Evolutionary conservation across 2,797 vertebrate species (phyloP), one percentile per base, ranked within the genome.

Genomic region (Cossypha polioptera): DNA sequence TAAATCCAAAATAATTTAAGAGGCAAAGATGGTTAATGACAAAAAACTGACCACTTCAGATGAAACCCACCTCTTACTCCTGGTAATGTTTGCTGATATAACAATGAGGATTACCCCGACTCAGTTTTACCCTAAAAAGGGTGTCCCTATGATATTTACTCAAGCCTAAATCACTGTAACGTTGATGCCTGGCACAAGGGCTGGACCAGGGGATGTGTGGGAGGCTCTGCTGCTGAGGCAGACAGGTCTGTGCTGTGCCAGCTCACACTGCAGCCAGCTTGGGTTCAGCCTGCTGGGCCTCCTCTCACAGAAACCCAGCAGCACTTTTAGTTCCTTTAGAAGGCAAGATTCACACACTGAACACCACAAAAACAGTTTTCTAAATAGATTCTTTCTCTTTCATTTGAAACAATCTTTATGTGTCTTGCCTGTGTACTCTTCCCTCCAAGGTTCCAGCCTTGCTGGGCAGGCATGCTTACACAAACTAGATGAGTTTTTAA

Each of bases 161-260:
- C 21, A 12, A 66, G 31, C 9, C 19, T 61, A 26, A 51, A 28
- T 42, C 35, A 29, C 25, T 28, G 15, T 29, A 7, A 16, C 0
- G 0, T 3, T 57, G 42, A 16, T 72, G 11, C 3, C 48, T 65
- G 40, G 22, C 11, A 21, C 19, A 13, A 66, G n/a, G 42, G 22
- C 11, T 5, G 3, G 61, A 20, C 2, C 36, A 76, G 28, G 47
- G 57, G 12, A 57, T 25, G 5, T 0, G 1, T 43, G 53, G 38
- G 28, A 63, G 50, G 63, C 50, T 57, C 24, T 62, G 65, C 36
- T 83, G 72, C 65, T 25, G 36, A 28, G 21, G 40, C 63, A 68
- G 54, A 36, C 0, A 0, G 33, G 21, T 33, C 47, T 55, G 51
- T 42, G 71, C 66, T 71, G 38, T 24, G 55, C 12, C 62, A 33